A percentile compares a stretch with the other conserved stretches of the same genome.
phyloP scores from a whole-genome alignment of 2,888 invertebrate species.

The Erebia aethiops region DNA sequence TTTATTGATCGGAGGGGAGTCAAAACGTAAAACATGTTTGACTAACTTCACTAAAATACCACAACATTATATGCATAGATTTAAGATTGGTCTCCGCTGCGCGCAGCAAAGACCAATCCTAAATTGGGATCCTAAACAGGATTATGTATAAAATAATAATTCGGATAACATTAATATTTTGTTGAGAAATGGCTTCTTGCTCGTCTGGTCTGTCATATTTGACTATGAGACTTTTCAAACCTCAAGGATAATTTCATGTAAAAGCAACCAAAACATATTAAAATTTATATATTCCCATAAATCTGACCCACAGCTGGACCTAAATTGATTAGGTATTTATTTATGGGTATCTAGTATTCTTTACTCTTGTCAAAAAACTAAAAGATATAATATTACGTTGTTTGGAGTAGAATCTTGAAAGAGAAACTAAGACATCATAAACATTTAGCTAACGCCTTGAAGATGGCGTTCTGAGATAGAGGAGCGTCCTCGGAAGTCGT shows the following conservation, averaged over 20 bases:
- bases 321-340: too few species aligned
- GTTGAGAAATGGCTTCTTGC: neutral
- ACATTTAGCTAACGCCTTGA: neutral
- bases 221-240: too few species aligned
- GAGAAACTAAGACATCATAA: conserved; percentile 8
- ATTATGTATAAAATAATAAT: too few species aligned
- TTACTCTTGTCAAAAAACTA: neutral
- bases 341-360: too few species aligned
- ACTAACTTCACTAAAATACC: neutral
- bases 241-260: too few species aligned
- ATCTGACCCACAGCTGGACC: too few species aligned
- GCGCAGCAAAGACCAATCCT: too few species aligned
- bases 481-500: conserved; percentile 44
- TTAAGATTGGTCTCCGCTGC: too few species aligned
- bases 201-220: neutral
- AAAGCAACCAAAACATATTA: too few species aligned
- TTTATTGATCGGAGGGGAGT: conserved; percentile 18
- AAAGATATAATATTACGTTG: neutral
- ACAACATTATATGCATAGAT: too few species aligned
- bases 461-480: conserved; percentile 14
- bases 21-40: conserved; percentile 7
- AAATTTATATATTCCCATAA: too few species aligned
- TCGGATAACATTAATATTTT: neutral
- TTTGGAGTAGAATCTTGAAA: neutral
- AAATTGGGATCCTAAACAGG: too few species aligned